Evolutionary conservation across 2,797 vertebrate species (phyloP).

Genomic region (Helicolenus hilgendorfi): DNA sequence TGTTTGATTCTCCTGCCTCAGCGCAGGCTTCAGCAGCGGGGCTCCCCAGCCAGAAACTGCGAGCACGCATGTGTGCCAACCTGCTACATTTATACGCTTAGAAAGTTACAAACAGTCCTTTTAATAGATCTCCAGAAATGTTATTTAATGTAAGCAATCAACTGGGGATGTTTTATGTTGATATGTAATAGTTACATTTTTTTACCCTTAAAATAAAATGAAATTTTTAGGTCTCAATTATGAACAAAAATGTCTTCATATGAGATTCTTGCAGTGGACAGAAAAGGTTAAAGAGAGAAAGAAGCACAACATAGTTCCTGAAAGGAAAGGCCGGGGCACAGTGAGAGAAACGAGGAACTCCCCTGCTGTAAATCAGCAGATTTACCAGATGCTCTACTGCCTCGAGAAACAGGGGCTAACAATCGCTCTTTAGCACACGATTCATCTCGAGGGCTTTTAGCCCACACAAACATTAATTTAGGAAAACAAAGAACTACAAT

Average conservation of each 20-base stretch:
- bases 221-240: not conserved
- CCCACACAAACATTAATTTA: conserved; percentile 73
- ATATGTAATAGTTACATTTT: not conserved
- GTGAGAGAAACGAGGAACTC: conserved; percentile 58
- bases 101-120: too few relatives aligned
- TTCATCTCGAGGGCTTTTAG: conserved; percentile 74
- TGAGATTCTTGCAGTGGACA: not conserved
- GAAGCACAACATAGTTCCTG: not conserved
- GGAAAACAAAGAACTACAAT: conserved; percentile 51
- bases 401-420: conserved; percentile 46
- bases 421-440: conserved; percentile 66
- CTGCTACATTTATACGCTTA: too few relatives aligned
- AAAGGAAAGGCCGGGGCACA: conserved; percentile 14
- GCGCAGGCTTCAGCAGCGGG: too few relatives aligned
- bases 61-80: too few relatives aligned
- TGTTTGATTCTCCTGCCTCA: too few relatives aligned
- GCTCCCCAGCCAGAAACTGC: too few relatives aligned
- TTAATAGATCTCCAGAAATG: too few relatives aligned
- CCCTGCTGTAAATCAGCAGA: conserved; percentile 58
- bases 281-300: not conserved
- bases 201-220: not conserved
- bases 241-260: not conserved
- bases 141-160: too few relatives aligned
- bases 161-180: too few relatives aligned
- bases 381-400: conserved; percentile 46